Conservation (phyloP, 2,113 vertebrate genomes). For the Halichoerus grypus region DNA sequence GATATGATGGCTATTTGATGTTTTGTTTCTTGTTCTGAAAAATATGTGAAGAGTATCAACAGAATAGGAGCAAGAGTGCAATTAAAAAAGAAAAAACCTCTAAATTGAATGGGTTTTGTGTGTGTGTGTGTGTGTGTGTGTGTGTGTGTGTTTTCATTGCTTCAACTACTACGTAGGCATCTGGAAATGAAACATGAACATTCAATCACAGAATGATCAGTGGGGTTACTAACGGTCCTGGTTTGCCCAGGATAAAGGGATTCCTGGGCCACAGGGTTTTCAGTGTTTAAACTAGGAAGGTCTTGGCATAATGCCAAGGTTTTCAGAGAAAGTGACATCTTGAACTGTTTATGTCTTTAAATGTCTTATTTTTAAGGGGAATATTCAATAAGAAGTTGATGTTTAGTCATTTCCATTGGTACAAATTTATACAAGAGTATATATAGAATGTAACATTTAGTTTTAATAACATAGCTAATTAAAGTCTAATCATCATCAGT, state of each 20-base stretch:
- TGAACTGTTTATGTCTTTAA: neutral
- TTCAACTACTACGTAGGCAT: neutral
- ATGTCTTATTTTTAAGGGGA: conserved; percentile 39
- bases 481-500: neutral
- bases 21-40: conserved; percentile 45
- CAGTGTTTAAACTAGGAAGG: neutral
- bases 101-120: neutral
- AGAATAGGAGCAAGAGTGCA: neutral
- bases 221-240: neutral
- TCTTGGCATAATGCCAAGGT: neutral
- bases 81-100: neutral
- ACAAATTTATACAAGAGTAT: neutral
- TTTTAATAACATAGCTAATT: neutral
- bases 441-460: neutral
- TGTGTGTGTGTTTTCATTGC: neutral
- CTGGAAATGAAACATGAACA: neutral
- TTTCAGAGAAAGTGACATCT: neutral
- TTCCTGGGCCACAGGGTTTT: neutral
- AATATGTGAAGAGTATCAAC: neutral
- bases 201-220: neutral
- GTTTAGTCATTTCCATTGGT: neutral
- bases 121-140: no score
- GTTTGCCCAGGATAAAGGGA: neutral
- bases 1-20: conserved; percentile 6
- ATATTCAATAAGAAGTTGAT: neutral